A percentile compares a stretch with the other conserved stretches of the same genome.
Conservation (phyloP, 2,797 vertebrate species). For the Meda fulgida region DNA sequence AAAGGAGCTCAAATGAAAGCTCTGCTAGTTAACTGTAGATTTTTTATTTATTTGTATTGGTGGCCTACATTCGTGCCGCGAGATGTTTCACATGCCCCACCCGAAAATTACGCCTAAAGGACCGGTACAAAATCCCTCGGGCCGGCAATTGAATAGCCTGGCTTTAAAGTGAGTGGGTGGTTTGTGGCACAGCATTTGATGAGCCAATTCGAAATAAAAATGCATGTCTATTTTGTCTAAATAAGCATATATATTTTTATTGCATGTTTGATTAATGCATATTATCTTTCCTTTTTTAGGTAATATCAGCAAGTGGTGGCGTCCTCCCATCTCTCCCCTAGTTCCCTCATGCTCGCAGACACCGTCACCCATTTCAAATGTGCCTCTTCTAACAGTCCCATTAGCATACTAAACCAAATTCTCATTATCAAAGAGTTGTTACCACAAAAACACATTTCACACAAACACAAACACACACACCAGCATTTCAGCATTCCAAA, state of each 20-base stretch:
- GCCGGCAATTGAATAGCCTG: too few species aligned
- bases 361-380: constrained; percentile 29
- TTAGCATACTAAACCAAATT: constrained; percentile 43
- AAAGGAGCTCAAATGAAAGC: too few species aligned
- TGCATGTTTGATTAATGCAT: background rate
- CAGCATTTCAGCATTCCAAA: constrained; percentile 39
- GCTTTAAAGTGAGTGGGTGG: constrained; percentile 15
- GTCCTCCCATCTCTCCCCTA: constrained; percentile 59
- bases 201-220: background rate
- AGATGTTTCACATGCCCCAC: too few species aligned
- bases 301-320: constrained; percentile 45
- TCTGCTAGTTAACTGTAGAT: too few species aligned
- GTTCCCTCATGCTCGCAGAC: constrained; percentile 52
- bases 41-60: too few species aligned
- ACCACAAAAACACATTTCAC: background rate
- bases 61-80: too few species aligned
- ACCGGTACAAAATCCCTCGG: too few species aligned
- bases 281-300: constrained; percentile 42
- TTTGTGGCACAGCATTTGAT: background rate
- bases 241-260: background rate
- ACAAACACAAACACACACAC: background rate
- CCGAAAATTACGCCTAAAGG: too few species aligned
- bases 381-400: constrained; percentile 46
- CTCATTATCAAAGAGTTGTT: constrained; percentile 49
- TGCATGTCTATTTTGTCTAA: background rate